Evolutionary conservation across 2,797 vertebrate genomes (phyloP), one percentile per base, ranked within the genome.

Genomic region (Fratercula arctica): DNA sequence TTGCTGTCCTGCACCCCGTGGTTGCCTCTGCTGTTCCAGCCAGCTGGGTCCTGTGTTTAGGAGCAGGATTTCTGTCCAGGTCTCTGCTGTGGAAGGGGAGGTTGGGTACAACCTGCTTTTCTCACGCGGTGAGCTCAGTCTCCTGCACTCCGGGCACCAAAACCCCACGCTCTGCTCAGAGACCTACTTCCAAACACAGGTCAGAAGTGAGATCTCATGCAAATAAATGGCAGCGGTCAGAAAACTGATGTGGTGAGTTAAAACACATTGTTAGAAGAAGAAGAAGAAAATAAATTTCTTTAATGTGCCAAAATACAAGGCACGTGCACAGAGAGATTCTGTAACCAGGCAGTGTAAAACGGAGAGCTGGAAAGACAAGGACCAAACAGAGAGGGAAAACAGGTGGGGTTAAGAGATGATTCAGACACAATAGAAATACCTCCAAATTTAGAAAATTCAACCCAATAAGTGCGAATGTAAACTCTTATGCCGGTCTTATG

Each of bases 21-120:
- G 21, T 10, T 35, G 41, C 13, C 29, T 48, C 50, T n/a, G 15
- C 33, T 25, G 25, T 59, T 50, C 8, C 39, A 29, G 3, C 63
- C 53, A 48, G 69, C 25, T 6, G 37, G 29, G 3, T 24, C 28
- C 54, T 12, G 83, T 4, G 45, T 18, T 16, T 33, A 23, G 46
- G 64, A 83, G 37, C 24, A n/a, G 70, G 20, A 74, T n/a, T 54
- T 51, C 46, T 70, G 73, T 26, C 63, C 75, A 4, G 17, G 9
- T 3, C 37, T 31, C 75, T 4, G 8, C 60, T 20, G 53, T 41
- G 50, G 46, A 14, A 41, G 66, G 28, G 7, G 5, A 50, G 51
- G 6, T 13, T 0, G 2, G 23, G 4, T 24, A 21, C 24, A 26
- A 1, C 5, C 5, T 2, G 1, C 9, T 16, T 75, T 45, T 43